Evolutionary conservation across 2,797 vertebrate genomes (phyloP).

Genomic region (Acrossocheilus fasciatus): DNA sequence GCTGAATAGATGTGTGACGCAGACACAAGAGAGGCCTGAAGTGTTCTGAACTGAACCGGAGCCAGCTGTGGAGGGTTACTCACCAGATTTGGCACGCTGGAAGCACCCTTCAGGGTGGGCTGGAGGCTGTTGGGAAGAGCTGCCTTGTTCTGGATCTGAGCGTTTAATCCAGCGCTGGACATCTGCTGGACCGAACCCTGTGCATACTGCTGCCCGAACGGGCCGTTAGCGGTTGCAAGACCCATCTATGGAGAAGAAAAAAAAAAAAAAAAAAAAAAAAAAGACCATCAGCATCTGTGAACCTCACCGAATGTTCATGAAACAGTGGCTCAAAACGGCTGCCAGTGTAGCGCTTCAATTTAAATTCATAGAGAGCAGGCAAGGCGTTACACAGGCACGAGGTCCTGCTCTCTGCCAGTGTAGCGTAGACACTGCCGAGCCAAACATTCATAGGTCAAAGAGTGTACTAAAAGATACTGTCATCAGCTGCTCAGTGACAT

Average conservation of each 20-base stretch:
- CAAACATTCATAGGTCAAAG: slow-evolving; percentile 22
- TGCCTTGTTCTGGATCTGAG: slow-evolving; percentile 86
- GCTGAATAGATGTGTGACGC: neutral
- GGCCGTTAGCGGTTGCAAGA: slow-evolving; percentile 85
- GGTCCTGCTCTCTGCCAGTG: neutral
- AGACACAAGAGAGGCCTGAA: neutral
- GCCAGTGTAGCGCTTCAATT: neutral
- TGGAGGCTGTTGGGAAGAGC: slow-evolving; percentile 81
- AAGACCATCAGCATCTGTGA: neutral
- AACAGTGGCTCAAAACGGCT: neutral
- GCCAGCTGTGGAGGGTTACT: slow-evolving; percentile 65
- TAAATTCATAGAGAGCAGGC: slow-evolving; percentile 1
- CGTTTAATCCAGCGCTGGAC: slow-evolving; percentile 83
- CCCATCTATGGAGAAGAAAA: slow-evolving; percentile 80
- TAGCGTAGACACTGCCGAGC: neutral
- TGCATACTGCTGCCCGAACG: slow-evolving; percentile 88
- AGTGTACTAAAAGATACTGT: slow-evolving; percentile 24
- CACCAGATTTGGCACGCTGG: slow-evolving; percentile 92
- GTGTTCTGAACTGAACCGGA: neutral
- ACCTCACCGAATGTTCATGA: neutral
- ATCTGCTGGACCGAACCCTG: slow-evolving; percentile 87
- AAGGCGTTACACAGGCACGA: neutral
- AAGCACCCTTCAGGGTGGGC: slow-evolving; percentile 90
- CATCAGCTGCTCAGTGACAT: slow-evolving; percentile 23
- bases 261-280: no score